Evolutionary conservation across 2,888 invertebrate genomes (phyloP).

Genomic region (Chymomyza caudatula): DNA sequence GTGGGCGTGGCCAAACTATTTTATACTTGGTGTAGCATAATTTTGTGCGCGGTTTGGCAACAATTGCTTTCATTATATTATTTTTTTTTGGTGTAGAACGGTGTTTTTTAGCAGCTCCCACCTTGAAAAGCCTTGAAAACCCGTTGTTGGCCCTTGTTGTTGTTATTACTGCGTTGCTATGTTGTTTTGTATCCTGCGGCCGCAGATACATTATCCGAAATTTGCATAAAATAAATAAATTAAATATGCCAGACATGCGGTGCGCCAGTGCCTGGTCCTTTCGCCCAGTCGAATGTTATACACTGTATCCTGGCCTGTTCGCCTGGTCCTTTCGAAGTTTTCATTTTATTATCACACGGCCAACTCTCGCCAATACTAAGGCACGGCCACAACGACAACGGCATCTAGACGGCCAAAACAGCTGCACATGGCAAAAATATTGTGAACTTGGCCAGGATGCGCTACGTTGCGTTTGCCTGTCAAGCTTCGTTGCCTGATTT

Average conservation of each 20-base stretch:
- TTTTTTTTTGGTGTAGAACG: constrained; percentile 37
- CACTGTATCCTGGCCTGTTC: neutral
- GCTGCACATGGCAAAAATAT: neutral
- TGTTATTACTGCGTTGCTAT: constrained; percentile 35
- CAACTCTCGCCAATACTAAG: constrained; percentile 23
- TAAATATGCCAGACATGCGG: constrained; percentile 75
- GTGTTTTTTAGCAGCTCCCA: constrained; percentile 24
- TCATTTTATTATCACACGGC: constrained; percentile 69
- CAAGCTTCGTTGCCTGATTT: constrained; percentile 69
- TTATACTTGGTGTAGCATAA: constrained; percentile 54
- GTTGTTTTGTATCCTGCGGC: constrained; percentile 67
- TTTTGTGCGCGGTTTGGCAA: constrained; percentile 73
- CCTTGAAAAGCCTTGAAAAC: constrained; percentile 49
- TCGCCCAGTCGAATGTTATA: neutral
- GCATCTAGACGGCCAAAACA: neutral
- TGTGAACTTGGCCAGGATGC: constrained; percentile 49
- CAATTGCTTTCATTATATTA: constrained; percentile 72
- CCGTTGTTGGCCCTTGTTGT: constrained; percentile 45
- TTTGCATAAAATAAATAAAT: constrained; percentile 77
- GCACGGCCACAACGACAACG: constrained; percentile 16
- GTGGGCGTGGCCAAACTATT: neutral
- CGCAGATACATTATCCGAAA: constrained; percentile 75
- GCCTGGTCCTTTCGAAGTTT: constrained; percentile 46
- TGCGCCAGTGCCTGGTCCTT: constrained; percentile 38
- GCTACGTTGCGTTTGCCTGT: constrained; percentile 72